Evolutionary conservation across 2,888 invertebrate species (phyloP), one percentile per base, ranked within the genome.

Genomic region (Lochmaea capreae): DNA sequence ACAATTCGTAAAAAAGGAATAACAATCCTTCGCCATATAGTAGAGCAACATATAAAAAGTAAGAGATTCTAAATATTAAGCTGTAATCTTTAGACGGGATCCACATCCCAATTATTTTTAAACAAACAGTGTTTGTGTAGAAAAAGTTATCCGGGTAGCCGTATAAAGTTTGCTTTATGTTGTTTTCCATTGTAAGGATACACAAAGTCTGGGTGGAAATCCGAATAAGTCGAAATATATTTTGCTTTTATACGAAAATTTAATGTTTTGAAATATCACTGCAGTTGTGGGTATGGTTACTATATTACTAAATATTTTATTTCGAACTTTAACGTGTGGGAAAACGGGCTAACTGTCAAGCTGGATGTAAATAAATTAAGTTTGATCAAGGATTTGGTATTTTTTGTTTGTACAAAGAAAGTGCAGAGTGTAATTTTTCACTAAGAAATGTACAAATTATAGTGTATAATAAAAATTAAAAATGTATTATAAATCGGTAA

Each of bases 61-160:
- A 76, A 11, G 62, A 65, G 14, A 73, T 8, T 63, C 63, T 63
- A 33, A 69, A 58, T 11, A 58, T 9, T 2, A 72, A 22, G 11
- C 58, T 58, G 62, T 71, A 33, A n/a, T 71, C 59, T 14, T 54
- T 68, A 16, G 62, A 68, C 2, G 75, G 72, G 3, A 69, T 43
- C 76, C 76, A 76, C 46, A 72, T 67, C 14, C 76, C 76, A 16
- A 71, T 66, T 39, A 76, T 59, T 58, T 62, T 71, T 9, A 26
- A 18, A 49, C 69, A 58, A 2, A 73, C 58, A 46, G 71, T 68
- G 46, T 76, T 76, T 12, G 69, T 67, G 12, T 69, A 33, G 63
- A 76, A 76, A 67, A 76, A 76, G 33, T 76, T 65, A 5, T 16
- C 65, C 1, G 67, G 71, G n/a, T 76, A 71, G 59, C 66, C 54